Percentiles rank a stretch among this genome's conserved stretches.
Conservation (phyloP, 2,113 vertebrate genomes). For the Sprattus sprattus region DNA sequence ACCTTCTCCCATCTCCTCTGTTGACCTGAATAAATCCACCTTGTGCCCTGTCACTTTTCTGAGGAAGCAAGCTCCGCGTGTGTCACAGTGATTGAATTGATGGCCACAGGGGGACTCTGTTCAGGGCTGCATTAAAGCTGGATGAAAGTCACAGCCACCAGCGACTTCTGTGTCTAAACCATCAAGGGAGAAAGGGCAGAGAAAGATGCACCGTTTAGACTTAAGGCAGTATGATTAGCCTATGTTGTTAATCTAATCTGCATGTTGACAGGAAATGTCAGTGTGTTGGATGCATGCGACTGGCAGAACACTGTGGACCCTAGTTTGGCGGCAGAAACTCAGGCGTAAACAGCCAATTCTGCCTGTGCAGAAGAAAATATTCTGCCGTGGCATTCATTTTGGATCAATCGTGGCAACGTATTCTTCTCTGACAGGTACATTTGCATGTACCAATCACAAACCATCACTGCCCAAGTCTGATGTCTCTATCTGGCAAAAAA, state of each 20-base stretch:
- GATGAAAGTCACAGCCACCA: background rate
- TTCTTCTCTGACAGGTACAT: too few relatives aligned
- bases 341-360: too few relatives aligned
- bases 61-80: slow-evolving; percentile 27
- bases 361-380: too few relatives aligned
- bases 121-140: background rate
- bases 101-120: background rate
- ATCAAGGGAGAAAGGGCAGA: background rate
- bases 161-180: background rate
- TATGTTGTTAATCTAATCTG: background rate
- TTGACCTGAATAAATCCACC: slow-evolving; percentile 45
- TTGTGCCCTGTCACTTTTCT: slow-evolving; percentile 22
- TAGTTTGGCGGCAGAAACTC: too few relatives aligned
- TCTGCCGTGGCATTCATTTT: too few relatives aligned
- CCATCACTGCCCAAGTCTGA: too few relatives aligned
- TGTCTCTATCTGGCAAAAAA: too few relatives aligned
- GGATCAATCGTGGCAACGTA: too few relatives aligned
- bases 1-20: slow-evolving; percentile 35
- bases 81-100: slow-evolving; percentile 13
- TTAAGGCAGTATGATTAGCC: background rate
- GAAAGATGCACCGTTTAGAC: background rate
- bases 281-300: background rate
- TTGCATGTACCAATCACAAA: too few relatives aligned
- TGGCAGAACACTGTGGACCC: background rate
- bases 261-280: background rate